Evolutionary conservation across 2,797 vertebrate genomes (phyloP), one percentile per base, ranked within the genome.

Genomic region (Sciurus carolinensis): DNA sequence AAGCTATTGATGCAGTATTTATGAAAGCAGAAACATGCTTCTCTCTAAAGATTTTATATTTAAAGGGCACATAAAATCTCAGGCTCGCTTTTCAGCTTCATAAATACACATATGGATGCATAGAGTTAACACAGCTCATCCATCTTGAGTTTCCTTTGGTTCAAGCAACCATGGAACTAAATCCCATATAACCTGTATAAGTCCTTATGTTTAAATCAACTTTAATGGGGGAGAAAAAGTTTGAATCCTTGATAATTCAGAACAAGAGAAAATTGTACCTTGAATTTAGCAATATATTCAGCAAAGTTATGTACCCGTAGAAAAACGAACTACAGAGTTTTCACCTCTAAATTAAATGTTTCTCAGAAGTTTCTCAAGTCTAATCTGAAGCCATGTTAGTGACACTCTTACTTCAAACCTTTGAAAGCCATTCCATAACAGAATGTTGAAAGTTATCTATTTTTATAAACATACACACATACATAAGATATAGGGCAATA

Each of bases 21-120:
- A 82, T 75, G 4, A 2, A 96, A 84, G 36, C 77, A 86, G 28
- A 52, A 93, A 87, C 22, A 82, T 0, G 24, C 83, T 75, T 95
- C 84, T 96, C 82, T 97, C 75, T 6, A 1, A 44, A 93, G 62
- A 72, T 81, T 97, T 97, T 97, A 82, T 95, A 91, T 96, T 93
- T 95, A 93, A 57, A 97, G 91, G 52, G 88, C 42, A 72, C 77
- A 90, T 64, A 87, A 94, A 97, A 95, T 57, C 5, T 28, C 80
- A 91, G 90, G 44, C n/a, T 97, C 95, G 87, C 86, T 97, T 97
- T 97, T 93, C 90, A 36, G 88, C 90, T 97, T 94, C 85, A 88
- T 97, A 97, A 98, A 96, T 94, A 95, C 83, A 67, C 91, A 94
- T 91, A 79, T 2, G 14, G 64, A 90, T 94, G 77, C 66, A 6